Conservation (phyloP, 2,113 vertebrate genomes). For the Callipepla californica region DNA sequence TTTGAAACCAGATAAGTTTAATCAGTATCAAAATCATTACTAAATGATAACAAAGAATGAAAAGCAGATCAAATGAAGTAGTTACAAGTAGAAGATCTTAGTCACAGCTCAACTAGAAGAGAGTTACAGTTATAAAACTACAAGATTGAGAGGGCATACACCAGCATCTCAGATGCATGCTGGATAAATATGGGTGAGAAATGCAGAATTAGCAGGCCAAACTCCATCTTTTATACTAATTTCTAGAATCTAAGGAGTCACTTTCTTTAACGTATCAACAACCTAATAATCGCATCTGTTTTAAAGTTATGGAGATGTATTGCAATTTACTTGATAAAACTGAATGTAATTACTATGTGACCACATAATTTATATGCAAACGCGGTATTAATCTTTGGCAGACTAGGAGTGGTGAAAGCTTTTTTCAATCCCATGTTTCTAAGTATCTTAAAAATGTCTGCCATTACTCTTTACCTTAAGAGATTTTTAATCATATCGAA, state of each 20-base stretch:
- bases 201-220: neutral
- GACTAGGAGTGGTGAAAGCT: neutral
- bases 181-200: neutral
- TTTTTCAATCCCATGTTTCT: neutral
- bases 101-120: neutral
- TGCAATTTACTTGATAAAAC: neutral
- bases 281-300: neutral
- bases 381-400: neutral
- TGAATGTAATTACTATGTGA: neutral
- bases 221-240: neutral
- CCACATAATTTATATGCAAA: neutral
- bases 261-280: neutral
- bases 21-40: neutral
- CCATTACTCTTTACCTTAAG: accelerated
- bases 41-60: neutral
- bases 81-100: neutral
- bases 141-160: neutral
- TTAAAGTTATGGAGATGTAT: neutral
- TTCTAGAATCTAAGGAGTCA: neutral
- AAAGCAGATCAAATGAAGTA: neutral
- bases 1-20: neutral
- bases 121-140: neutral
- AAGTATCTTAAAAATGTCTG: neutral
- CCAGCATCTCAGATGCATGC: neutral
- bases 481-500: neutral